phyloP scores from a whole-genome alignment of 2,113 vertebrate genomes.

The Alethe castanea region DNA sequence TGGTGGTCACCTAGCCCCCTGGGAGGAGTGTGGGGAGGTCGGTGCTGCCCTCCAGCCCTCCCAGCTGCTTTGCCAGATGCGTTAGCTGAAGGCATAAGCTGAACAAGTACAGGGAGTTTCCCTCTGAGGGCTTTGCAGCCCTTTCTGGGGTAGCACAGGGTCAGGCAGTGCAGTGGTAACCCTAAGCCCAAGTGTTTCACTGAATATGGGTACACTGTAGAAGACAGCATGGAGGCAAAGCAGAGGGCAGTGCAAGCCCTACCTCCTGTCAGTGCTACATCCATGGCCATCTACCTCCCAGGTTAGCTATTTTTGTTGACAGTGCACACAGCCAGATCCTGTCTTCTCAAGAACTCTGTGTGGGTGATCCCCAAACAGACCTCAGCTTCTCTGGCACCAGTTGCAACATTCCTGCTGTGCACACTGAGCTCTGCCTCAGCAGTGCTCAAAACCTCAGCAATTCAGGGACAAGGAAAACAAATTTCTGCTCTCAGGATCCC shows the following conservation, averaged over 20 bases:
- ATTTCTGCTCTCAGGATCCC: background rate
- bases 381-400: background rate
- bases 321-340: background rate
- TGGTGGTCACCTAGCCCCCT: accelerated
- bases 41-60: background rate
- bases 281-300: background rate
- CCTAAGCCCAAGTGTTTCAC: background rate
- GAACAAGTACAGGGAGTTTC: background rate
- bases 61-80: background rate
- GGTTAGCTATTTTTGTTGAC: background rate
- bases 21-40: background rate
- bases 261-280: accelerated
- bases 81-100: accelerated
- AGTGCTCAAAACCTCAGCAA: background rate
- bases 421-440: accelerated
- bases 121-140: background rate
- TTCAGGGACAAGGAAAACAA: background rate
- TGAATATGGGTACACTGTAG: background rate
- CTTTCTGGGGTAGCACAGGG: background rate
- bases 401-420: background rate
- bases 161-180: background rate
- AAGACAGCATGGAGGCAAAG: background rate
- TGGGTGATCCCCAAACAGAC: background rate
- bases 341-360: background rate
- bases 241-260: background rate